These are phyloP conservation scores for Siniperca chuatsi DNA, from an alignment of 2,113 vertebrate genomes.

Conservation along the genomic window DNA sequence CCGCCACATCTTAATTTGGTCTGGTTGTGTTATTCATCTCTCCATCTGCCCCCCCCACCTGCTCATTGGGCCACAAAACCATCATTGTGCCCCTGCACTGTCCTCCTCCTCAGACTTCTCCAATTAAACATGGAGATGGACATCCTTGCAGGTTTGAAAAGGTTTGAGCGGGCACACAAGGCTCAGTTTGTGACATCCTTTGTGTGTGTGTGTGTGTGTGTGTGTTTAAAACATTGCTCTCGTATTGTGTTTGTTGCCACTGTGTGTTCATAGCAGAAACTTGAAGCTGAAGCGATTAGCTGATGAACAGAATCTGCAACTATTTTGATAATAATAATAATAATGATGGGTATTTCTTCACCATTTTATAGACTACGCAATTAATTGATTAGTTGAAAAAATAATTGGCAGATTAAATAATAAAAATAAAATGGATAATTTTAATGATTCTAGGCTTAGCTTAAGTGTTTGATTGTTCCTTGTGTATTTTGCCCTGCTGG, in stretches of 20 bases:
- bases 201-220: conserved; percentile 22
- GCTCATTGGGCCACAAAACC: conserved; percentile 88
- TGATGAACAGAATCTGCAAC: too few relatives aligned
- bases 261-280: background rate
- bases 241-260: conserved; percentile 6
- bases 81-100: conserved; percentile 86
- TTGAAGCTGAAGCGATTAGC: background rate
- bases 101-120: conserved; percentile 82
- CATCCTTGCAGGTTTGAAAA: conserved; percentile 68
- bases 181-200: conserved; percentile 18
- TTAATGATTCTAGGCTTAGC: background rate
- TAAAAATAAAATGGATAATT: background rate
- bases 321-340: too few relatives aligned
- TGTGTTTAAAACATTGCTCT: conserved; percentile 2
- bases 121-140: conserved; percentile 88
- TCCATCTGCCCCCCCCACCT: conserved; percentile 45
- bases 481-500: background rate
- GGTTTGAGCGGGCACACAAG: conserved; percentile 50
- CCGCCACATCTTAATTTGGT: conserved; percentile 88
- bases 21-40: conserved; percentile 81
- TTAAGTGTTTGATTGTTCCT: background rate
- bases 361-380: background rate
- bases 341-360: background rate
- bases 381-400: background rate
- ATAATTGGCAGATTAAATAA: background rate